Percentiles rank a stretch among this genome's conserved stretches.
Evolutionary conservation across 2,888 invertebrate genomes (phyloP).

Genomic region (Melieria picta): DNA sequence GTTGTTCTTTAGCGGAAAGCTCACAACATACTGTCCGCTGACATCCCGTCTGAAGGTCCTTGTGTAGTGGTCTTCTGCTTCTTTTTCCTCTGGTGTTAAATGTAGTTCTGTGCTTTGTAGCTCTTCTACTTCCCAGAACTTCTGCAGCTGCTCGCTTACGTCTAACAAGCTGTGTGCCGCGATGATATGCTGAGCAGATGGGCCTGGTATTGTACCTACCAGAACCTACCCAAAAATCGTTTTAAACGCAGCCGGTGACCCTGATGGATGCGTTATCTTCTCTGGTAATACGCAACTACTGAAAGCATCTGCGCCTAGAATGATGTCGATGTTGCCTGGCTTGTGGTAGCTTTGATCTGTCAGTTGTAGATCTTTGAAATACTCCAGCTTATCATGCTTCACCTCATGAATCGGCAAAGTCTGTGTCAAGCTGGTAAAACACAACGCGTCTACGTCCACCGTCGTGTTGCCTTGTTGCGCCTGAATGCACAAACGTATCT

Average conservation of each 20-base stretch:
- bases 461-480: background rate
- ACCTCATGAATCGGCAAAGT: background rate
- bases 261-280: conserved; percentile 27
- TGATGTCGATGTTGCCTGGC: conserved; percentile 21
- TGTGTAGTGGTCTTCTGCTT: conserved; percentile 8
- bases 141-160: conserved; percentile 15
- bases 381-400: background rate
- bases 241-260: conserved; percentile 13
- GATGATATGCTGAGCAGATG: background rate
- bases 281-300: conserved; percentile 1
- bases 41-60: background rate
- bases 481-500: background rate
- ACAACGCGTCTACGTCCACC: background rate
- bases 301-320: conserved; percentile 20
- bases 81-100: background rate
- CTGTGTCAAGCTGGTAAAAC: background rate
- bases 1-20: conserved; percentile 1
- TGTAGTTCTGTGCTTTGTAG: background rate
- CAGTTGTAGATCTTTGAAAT: background rate
- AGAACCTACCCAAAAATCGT: conserved; percentile 20
- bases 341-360: conserved; percentile 12
- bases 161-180: conserved; percentile 4
- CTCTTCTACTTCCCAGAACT: conserved; percentile 23
- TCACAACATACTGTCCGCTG: conserved; percentile 18
- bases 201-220: background rate